These are phyloP conservation scores for Ispidina picta DNA, from an alignment of 2,797 vertebrate genomes.

Conservation along the genomic window DNA sequence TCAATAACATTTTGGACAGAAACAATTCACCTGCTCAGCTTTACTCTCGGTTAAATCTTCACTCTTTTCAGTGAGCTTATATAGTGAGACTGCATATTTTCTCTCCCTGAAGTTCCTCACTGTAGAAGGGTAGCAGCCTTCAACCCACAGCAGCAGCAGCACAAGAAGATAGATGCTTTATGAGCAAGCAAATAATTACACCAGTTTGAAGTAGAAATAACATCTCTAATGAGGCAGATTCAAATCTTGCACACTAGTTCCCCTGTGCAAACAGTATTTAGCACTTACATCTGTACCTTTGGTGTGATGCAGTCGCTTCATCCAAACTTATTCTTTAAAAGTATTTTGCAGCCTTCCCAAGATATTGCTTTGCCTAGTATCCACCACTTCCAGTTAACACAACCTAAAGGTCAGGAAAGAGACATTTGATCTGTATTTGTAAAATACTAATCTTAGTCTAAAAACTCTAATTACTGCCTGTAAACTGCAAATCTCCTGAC, in stretches of 20 bases:
- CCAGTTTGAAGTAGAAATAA: background rate
- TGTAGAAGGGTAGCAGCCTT: rapidly evolving
- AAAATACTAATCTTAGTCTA: background rate
- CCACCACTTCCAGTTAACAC: background rate
- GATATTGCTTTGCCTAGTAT: background rate
- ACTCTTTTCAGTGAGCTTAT: background rate
- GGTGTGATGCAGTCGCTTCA: background rate
- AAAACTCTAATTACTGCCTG: background rate
- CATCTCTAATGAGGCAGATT: background rate
- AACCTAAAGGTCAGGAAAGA: background rate
- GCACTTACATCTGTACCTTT: background rate
- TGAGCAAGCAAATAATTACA: too few relatives aligned
- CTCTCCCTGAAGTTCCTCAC: background rate
- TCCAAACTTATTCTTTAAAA: background rate
- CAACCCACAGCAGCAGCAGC: background rate
- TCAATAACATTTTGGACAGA: background rate
- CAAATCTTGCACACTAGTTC: background rate
- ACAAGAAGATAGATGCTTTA: too few relatives aligned
- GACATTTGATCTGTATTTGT: background rate
- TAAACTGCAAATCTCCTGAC: background rate
- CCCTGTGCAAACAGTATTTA: background rate
- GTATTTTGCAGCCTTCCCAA: background rate
- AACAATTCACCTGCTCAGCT: background rate
- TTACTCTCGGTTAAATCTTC: background rate
- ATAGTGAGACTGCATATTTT: background rate